These are phyloP conservation scores for Chaetorhynchus papuensis DNA, from an alignment of 2,113 vertebrate species.

Conservation along the genomic window DNA sequence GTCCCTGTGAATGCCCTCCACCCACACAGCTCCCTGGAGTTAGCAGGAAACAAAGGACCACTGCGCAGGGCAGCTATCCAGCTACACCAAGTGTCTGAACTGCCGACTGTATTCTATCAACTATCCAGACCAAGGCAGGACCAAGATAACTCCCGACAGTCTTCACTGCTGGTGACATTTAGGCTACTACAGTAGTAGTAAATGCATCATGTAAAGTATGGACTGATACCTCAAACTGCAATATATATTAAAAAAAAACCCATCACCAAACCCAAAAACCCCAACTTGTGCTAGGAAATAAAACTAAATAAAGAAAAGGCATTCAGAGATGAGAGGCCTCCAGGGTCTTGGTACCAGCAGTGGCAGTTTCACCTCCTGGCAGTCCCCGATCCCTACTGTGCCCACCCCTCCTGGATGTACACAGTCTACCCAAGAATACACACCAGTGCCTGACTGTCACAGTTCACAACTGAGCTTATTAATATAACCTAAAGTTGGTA, in stretches of 20 bases:
- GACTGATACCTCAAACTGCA: neutral
- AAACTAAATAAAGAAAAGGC: neutral
- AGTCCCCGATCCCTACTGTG: neutral
- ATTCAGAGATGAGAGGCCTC: neutral
- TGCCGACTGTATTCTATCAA: neutral
- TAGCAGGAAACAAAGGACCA: neutral
- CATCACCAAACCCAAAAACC: neutral
- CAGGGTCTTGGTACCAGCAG: neutral
- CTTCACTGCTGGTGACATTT: neutral
- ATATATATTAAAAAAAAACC: neutral
- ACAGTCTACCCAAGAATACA: neutral
- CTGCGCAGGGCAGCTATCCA: neutral
- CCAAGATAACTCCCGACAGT: neutral
- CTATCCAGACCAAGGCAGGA: neutral
- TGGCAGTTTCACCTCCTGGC: neutral
- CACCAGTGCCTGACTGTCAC: neutral
- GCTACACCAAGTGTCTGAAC: neutral
- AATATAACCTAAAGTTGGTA: neutral
- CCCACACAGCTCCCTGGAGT: neutral
- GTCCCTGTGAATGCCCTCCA: neutral
- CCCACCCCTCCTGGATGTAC: neutral
- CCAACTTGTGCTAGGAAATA: neutral
- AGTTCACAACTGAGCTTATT: neutral
- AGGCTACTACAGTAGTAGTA: neutral
- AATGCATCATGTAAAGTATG: neutral